These are phyloP conservation scores for Coboldia fuscipes DNA, from an alignment of 1,140 invertebrate genomes.

Conservation along the genomic window DNA sequence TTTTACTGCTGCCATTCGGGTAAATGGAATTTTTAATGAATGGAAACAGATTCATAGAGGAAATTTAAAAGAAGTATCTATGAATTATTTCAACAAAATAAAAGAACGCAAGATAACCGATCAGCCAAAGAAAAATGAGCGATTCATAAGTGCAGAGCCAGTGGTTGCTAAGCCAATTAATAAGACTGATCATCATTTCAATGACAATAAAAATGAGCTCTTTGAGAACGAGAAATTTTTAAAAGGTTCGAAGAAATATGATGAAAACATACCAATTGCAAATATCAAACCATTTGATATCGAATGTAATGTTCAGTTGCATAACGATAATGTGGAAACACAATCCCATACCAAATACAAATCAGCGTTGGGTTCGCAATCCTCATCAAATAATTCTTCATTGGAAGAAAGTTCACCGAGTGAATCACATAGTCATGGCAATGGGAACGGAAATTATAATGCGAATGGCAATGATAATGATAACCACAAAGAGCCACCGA, in stretches of 20 bases:
- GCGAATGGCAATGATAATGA: neutral
- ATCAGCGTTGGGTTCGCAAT: too few relatives aligned
- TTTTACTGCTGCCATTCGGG: too few relatives aligned
- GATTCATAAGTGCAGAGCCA: neutral
- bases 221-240: too few relatives aligned
- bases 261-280: conserved; percentile 9
- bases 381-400: too few relatives aligned
- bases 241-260: too few relatives aligned
- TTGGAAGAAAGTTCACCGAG: neutral
- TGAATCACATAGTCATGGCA: neutral
- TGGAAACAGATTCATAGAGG: conserved; percentile 15
- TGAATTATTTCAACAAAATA: too few relatives aligned
- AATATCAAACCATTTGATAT: neutral
- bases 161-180: neutral
- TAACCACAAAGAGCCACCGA: too few relatives aligned
- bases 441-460: neutral
- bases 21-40: too few relatives aligned
- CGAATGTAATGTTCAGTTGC: neutral
- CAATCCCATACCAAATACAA: neutral
- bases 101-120: too few relatives aligned
- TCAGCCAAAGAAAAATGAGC: too few relatives aligned
- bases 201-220: conserved; percentile 4
- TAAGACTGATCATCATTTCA: conserved; percentile 8
- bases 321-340: neutral
- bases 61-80: conserved; percentile 20